Evolutionary conservation across 1,140 invertebrate genomes (phyloP).

Genomic region (Ips nitidus): DNA sequence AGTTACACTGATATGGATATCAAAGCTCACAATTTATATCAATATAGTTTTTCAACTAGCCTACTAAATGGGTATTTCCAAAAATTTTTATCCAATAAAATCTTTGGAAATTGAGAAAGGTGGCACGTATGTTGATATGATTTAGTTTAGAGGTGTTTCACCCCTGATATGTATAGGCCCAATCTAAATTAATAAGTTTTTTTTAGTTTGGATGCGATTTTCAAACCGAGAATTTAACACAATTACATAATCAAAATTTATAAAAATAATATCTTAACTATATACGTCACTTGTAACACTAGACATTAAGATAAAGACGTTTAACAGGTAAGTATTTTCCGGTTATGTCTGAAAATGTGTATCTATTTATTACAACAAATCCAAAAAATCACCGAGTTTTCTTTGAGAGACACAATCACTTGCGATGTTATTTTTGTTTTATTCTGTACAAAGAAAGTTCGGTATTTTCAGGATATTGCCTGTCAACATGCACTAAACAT

Average conservation of each 20-base stretch:
- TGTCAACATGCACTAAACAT: too few species aligned
- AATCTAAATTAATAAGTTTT: not conserved
- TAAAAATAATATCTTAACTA: slow-evolving; percentile 12
- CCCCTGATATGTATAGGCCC: slow-evolving; percentile 35
- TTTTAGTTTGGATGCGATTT: slow-evolving; percentile 30
- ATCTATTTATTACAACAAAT: too few species aligned
- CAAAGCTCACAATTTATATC: slow-evolving; percentile 32
- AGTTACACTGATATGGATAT: slow-evolving; percentile 30
- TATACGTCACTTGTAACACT: not conserved
- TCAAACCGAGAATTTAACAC: not conserved
- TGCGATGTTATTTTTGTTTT: slow-evolving; percentile 18
- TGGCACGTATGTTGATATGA: slow-evolving; percentile 33
- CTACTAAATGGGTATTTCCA: slow-evolving; percentile 26
- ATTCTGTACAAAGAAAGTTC: slow-evolving; percentile 14
- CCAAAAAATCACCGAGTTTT: slow-evolving; percentile 6
- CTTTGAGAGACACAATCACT: slow-evolving; percentile 48
- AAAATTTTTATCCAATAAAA: slow-evolving; percentile 28
- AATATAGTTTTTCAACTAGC: slow-evolving; percentile 33
- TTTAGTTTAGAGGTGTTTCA: slow-evolving; percentile 18
- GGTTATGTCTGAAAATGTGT: too few species aligned
- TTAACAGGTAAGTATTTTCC: not conserved
- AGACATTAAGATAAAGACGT: slow-evolving; percentile 19
- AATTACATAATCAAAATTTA: not conserved
- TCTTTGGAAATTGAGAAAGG: slow-evolving; percentile 19
- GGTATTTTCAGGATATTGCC: not conserved